Conservation (phyloP, 2,113 vertebrate species). For the Struthio camelus region DNA sequence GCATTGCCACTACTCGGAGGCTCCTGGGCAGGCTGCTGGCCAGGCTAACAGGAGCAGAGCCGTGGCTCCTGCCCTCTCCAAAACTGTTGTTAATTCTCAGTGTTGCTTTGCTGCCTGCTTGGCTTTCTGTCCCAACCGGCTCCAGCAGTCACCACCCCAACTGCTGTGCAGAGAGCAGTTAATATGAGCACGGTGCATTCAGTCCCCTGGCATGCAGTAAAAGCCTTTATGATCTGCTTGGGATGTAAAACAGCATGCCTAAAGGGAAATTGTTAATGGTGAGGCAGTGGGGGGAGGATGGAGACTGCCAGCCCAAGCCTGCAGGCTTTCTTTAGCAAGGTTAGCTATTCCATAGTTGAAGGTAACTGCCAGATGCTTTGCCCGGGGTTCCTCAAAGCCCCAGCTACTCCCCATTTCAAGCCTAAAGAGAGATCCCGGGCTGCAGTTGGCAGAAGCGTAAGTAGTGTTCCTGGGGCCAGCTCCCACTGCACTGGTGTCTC, state of each 20-base stretch:
- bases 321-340: neutral
- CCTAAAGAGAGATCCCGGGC: neutral
- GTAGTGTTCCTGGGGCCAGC: neutral
- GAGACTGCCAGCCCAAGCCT: neutral
- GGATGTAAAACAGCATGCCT: conserved; percentile 12
- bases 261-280: neutral
- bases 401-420: neutral
- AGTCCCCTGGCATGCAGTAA: neutral
- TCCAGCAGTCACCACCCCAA: neutral
- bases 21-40: neutral
- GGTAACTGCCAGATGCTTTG: conserved; percentile 4
- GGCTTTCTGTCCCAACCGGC: neutral
- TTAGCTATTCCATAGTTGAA: neutral
- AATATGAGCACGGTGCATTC: neutral
- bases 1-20: no score
- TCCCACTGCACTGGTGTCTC: no score
- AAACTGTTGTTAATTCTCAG: neutral
- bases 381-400: neutral
- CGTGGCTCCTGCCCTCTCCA: neutral
- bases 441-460: neutral
- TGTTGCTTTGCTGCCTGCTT: neutral
- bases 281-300: neutral
- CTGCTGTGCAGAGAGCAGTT: conserved; percentile 9
- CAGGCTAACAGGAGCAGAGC: neutral
- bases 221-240: conserved; percentile 14